Evolutionary conservation across 2,888 invertebrate genomes (phyloP), one percentile per base, ranked within the genome.

Genomic region (Papilio elwesi): DNA sequence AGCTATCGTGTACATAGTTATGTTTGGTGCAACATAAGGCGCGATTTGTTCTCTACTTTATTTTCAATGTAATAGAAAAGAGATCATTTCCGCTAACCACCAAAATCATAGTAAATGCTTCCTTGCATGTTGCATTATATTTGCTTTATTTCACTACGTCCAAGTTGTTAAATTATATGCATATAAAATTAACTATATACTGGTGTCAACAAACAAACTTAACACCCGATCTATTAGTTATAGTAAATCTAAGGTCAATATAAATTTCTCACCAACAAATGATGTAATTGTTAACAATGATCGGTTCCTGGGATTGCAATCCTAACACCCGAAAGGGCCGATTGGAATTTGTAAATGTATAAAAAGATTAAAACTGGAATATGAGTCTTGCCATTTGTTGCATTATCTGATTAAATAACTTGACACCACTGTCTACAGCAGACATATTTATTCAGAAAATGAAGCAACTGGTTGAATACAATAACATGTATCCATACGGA

Each of bases 301-400:
- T 75, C 73, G 71, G 74, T 78, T 76, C 55, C 75, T 87, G 86
- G 82, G 84, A 86, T 84, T 84, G 84, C 85, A 87, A 85, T 87
- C 86, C 88, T 87, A 85, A 83, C 85, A 87, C 89, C 90, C 89
- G 86, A 84, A 81, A 83, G 87, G 86, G 87, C 86, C 88, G 86
- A 88, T 85, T 88, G 88, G 85, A 78, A 85, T 53, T 83, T 89
- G 89, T 91, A 91, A 90, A 90, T 92, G 90, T 92, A 90, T 89
- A 91, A 89, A 90, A 89, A 26, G 4, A 26, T 26, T 26, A 88
- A 89, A 90, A 86, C 88, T 87, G 87, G 85, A 83, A 83, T 82
- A 83, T 85, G 85, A 85, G 83, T 83, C 80, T 72, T 80, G 80
- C 80, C 81, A n/a, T 81, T 83, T 86, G 88, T 87, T 86, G 84